Base-by-base conservation (phyloP, 2,797 vertebrate genomes). In the Coregonus sp. region DNA sequence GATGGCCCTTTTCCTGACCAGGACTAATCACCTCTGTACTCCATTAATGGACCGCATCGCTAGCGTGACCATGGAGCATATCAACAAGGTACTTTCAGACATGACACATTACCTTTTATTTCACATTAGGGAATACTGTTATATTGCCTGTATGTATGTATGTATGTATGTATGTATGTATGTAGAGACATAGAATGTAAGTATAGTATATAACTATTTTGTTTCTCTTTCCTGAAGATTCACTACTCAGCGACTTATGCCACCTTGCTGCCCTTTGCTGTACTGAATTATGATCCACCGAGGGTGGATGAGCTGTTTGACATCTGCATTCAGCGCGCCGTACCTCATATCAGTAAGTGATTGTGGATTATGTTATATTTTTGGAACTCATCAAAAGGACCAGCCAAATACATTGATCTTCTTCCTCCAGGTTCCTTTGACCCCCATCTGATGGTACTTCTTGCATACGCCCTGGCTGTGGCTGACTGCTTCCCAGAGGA, bases 281-380 rank as follows among this genome's bases (percentile, higher is more conserved):
- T 89, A 76, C 78, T 99, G 83, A 97, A 97, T 91, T 98, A 98
- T 74, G 94, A 97, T 66, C 87, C 95, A 66, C 89, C 89, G 18
- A 89, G 89, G 65, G 89, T 77, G 79, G 96, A 97, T 2, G 91
- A 95, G 76, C 92, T 99, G 80, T 97, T 95, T 77, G 89, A 93
- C 14, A 87, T 78, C 31, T 98, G 94, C 78, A 89, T 97, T 85
- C 92, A 91, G 29, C 88, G 74, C 74, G 80, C 96, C 78, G 93
- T 85, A 78, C 91, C 94, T 84, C 86, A 95, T 73, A 91, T 97
- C 63, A 81, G 98, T 99, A 95, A 94, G 97, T 95, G 67, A 25
- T 18, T 65, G 15, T 56, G 35, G 56, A 29, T 69, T 1, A 0
- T 14, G n/a, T 65, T 47, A 40, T 33, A 40, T 56, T 20, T 37